Conservation (phyloP, 2,113 vertebrate species). For the Panurus biarmicus region DNA sequence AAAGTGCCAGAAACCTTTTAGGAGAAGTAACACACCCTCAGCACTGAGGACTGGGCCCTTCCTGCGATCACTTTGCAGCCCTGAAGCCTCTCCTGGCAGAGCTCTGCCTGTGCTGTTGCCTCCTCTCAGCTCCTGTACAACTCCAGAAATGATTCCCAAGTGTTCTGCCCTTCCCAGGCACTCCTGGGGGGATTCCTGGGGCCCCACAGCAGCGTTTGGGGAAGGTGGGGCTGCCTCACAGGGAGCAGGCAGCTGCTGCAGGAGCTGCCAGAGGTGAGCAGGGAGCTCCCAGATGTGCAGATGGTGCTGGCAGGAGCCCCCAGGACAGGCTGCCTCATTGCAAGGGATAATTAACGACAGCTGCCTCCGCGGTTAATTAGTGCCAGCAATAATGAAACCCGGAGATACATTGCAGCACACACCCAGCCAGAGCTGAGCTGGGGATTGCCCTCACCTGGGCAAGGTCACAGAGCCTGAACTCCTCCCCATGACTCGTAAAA, state of each 20-base stretch:
- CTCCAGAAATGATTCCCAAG: fast-evolving
- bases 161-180: fast-evolving
- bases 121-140: background rate
- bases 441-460: background rate
- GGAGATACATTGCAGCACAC: background rate
- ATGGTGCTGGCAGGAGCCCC: background rate
- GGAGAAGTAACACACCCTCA: background rate
- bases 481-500: fast-evolving
- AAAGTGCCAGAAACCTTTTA: fast-evolving
- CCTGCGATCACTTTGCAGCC: fast-evolving
- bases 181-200: background rate
- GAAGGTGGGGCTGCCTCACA: fast-evolving
- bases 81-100: background rate
- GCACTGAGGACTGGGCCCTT: background rate
- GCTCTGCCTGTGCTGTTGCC: fast-evolving
- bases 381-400: background rate
- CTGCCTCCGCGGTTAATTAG: background rate
- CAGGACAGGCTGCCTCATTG: background rate
- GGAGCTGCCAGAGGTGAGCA: background rate
- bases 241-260: background rate
- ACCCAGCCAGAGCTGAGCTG: background rate
- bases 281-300: background rate
- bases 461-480: fast-evolving
- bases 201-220: background rate
- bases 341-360: background rate